Evolutionary conservation across 2,113 vertebrate species (phyloP), one percentile per base, ranked within the genome.

Genomic region (Tachysurus fulvidraco): DNA sequence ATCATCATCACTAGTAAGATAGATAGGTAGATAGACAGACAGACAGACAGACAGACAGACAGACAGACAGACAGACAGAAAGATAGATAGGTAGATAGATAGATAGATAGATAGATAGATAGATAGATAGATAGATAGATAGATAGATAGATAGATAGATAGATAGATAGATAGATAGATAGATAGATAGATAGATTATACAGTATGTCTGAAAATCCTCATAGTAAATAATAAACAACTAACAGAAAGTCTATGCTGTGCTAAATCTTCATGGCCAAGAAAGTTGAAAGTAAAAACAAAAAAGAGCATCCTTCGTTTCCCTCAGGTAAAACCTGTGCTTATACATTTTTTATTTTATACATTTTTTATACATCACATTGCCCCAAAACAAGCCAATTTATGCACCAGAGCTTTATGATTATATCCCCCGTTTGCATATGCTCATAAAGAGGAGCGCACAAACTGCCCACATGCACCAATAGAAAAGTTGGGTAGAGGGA

Each of bases 231-330:
- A 50, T 46, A 74, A 71, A 16, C 28, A 69, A 36, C 8, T 44
- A 25, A 74, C 6, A 30, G 41, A 65, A 19, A 36, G 30, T 71
- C 21, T 2, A 50, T 50, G 30, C n/a, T 88, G 92, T 92, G 89
- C 83, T 89, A 90, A 90, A 85, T 91, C 88, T 89, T 87, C 21
- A 89, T 89, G 89, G 79, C 83, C 86, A 85, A 82, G 83, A 85
- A 87, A 90, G 87, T 89, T 88, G 89, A 64, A 41, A 28, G 54
- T 28, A 17, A 78, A 77, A 57, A 30, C 81, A 88, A 86, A 91
- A 90, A 91, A 92, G 90, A 86, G 83, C n/a, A 59, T 65, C 36
- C 78, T 86, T 88, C 64, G 74, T 83, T 46, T 67, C 54, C 59
- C 36, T 50, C n/a, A 52, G 41, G 44, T 55, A 86, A 52, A 81